Evolutionary conservation across 2,113 vertebrate species (phyloP), one percentile per base, ranked within the genome.

Genomic region (Semnornis frantzii): DNA sequence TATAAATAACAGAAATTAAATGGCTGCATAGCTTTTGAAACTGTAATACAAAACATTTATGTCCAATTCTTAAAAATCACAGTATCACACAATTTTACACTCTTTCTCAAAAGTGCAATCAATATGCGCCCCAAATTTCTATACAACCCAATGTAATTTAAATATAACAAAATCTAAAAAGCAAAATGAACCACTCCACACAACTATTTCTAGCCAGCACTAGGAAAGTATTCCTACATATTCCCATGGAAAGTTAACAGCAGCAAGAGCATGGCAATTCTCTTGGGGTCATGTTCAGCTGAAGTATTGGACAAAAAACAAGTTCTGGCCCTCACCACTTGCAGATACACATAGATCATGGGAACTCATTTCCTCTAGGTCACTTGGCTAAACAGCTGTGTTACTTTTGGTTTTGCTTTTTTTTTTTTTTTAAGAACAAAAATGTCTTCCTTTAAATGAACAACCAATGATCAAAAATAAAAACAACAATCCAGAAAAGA

Each of bases 301-400:
- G 46, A 92, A 77, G 46, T 74, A 10, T 2, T 76, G 89, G 58
- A 87, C 54, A 79, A 50, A 39, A 50, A 63, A 76, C 60, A 93
- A 81, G n/a, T 68, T 90, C 72, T 92, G 69, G 68, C 88, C 80
- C 74, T 74, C 58, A 46, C 60, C 62, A 39, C 75, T 92, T 62
- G 21, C 50, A 59, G 39, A 82, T 57, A 66, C 69, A 92, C 81
- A 91, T 0, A 85, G 72, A 93, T 42, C 95, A 95, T 89, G 89
- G 85, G 89, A 97, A 97, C 25, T 69, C 28, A 48, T 76, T 73
- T 82, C 73, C 85, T 83, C 75, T 79, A 52, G 87, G 89, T 93
- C 93, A 94, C 71, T 91, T 94, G 75, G 87, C 34, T 86, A 85
- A 81, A 77, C 73, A 91, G 87, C 81, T 90, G 28, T 2, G 5